phyloP scores from a whole-genome alignment of 2,797 vertebrate genomes.

The Spinus pinus region DNA sequence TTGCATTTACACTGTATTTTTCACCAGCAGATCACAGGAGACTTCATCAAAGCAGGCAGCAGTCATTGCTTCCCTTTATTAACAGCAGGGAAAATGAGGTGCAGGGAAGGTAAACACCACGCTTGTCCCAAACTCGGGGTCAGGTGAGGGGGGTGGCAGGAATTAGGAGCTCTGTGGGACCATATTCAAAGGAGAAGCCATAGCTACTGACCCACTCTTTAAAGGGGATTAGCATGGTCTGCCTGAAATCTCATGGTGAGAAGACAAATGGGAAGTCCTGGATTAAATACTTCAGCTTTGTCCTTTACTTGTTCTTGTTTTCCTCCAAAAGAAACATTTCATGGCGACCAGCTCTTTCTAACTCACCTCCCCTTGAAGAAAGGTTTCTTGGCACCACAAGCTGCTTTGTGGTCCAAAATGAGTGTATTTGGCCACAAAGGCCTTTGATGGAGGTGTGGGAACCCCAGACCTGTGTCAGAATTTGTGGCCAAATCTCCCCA shows the following conservation, averaged over 20 bases:
- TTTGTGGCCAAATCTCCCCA: background rate
- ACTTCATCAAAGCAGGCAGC: slow-evolving; percentile 40
- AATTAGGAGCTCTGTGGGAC: background rate
- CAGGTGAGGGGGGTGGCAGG: background rate
- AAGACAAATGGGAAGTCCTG: background rate
- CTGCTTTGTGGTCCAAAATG: background rate
- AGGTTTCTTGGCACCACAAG: background rate
- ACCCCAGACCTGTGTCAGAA: background rate
- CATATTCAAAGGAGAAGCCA: background rate
- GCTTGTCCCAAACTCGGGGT: background rate
- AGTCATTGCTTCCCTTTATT: slow-evolving; percentile 9
- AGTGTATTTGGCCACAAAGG: background rate
- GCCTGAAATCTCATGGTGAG: background rate
- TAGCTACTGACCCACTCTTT: background rate
- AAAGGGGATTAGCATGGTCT: background rate
- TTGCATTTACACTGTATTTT: slow-evolving; percentile 22
- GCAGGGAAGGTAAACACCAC: background rate
- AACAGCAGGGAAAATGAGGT: background rate
- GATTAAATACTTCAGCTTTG: background rate
- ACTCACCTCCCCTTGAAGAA: background rate
- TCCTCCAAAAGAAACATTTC: background rate
- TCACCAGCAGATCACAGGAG: slow-evolving; percentile 26
- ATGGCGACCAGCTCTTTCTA: background rate
- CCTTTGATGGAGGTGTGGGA: background rate
- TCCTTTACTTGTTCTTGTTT: background rate